Base-by-base conservation (phyloP, 2,113 vertebrate genomes). In the Phoxinus phoxinus region DNA sequence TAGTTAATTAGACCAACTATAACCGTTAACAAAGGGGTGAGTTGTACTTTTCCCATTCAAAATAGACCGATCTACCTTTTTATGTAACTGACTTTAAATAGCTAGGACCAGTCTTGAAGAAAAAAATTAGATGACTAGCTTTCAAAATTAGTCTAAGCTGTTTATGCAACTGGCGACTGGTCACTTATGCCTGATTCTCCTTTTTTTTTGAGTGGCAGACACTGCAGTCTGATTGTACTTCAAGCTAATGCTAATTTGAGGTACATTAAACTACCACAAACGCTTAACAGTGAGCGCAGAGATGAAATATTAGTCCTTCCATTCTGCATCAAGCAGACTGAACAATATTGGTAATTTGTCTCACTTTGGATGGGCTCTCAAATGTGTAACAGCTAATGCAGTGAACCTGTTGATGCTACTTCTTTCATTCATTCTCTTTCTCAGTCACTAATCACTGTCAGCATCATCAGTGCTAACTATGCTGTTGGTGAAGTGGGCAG, bases 391-490 rank as follows among this genome's bases (percentile, higher is more conserved):
- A 2, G 11, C 58, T 46, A 30, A 46, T 65, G n/a, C 4, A 83
- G 53, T 44, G 9, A 65, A 81, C 74, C 74, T 56, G 51, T 35
- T 59, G 63, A 46, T 48, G 69, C 53, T 30, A 1, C 27, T 72
- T 30, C 1, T 41, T 35, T 41, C 59, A 35, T 53, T 58, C 8
- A 15, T 32, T 41, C 15, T 59, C 76, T 65, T 23, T 65, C 65
- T 83, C 23, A 35, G n/a, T 71, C 48, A 74, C 80, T 46, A 75
- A 65, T 76, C 27, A 67, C 84, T 65, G 84, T 87, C 80, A 23
- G 41, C 86, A 80, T 88, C 77, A 63, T 86, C 78, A 35, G 61
- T 51, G 35, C 87, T 88, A 89, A 89, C 88, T 88, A 89, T 84
- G 78, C 78, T 63, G 53, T n/a, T 41, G 58, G 23, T 77, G 69